Evolutionary conservation across 2,888 invertebrate species (phyloP), one percentile per base, ranked within the genome.

Genomic region (Steinernema scapterisci): DNA sequence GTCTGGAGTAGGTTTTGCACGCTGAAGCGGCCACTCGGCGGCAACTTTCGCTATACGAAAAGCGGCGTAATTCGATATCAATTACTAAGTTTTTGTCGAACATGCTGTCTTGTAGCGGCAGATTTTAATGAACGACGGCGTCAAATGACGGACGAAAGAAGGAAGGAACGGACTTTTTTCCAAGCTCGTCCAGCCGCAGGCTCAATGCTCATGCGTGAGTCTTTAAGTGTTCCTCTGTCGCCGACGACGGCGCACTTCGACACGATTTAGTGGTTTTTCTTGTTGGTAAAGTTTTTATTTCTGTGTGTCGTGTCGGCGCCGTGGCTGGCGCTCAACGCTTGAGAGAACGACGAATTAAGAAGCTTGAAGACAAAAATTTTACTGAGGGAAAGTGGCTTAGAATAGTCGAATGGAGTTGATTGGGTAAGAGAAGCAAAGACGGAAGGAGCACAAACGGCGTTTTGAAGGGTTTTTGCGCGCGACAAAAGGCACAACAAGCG

Each of bases 401-500:
- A 63, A 63, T 63, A 27, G 63, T 31, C 63, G 31, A 31, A 63
- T 63, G 16, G 63, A 63, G 63, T 63, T 63, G 63, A 63, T 63
- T 63, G 63, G 63, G 31, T 63, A 13, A 52, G 31, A 63, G 31
- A 21, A 27, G 48, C 48, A 48, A 48, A 48, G 6, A 63, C 63
- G 63, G 31, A 63, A 63, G 31, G 31, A 63, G 25, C 63, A 63
- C 63, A 63, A 31, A 25, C 63, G 63, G 16, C 63, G 63, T 63
- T 63, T 54, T 63, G 27, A 63, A 63, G 63, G 63, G 63, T 31
- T 63, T 63, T 48, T 63, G 25, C 63, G 63, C 63, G 25, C 31
- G 63, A 63, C 63, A 63, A 31, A 63, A 63, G 63, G 63, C 63
- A 63, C 27, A 63, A 63, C 63, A 63, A 63, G 63, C 63, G 63